phyloP scores from a whole-genome alignment of 2,113 vertebrate species.

The Rhizomys pruinosus region DNA sequence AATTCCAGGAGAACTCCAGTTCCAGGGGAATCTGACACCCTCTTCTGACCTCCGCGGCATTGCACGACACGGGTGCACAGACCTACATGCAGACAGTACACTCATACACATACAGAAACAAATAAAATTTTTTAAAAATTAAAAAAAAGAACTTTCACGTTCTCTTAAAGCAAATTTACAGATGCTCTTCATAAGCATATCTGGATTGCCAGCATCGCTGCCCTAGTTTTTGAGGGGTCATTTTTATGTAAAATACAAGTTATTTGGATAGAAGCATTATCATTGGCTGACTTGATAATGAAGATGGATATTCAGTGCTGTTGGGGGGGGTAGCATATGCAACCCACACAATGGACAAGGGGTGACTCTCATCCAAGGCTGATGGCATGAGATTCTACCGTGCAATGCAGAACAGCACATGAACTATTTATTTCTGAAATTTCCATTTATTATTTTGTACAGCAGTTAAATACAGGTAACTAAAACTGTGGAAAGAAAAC shows the following conservation, averaged over 20 bases:
- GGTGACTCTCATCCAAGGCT: background rate
- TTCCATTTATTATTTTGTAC: background rate
- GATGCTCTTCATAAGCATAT: background rate
- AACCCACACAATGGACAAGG: background rate
- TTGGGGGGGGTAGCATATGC: background rate
- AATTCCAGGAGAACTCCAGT: no score
- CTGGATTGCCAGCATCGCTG: background rate
- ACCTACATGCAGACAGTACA: no score
- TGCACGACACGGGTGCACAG: no score
- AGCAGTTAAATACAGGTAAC: background rate
- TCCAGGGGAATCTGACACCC: no score
- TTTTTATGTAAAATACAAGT: background rate
- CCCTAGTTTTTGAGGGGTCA: background rate
- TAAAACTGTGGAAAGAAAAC: background rate
- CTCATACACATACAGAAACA: no score
- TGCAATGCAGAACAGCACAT: background rate
- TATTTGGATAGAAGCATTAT: background rate
- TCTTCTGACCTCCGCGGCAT: no score
- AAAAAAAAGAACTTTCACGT: background rate
- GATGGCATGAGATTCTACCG: background rate
- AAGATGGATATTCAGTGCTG: background rate
- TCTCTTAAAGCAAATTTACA: background rate
- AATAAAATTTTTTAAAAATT: no score
- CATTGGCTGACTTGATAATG: background rate
- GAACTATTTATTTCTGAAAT: slow-evolving; percentile 2